Evolutionary conservation across 2,113 vertebrate genomes (phyloP), one percentile per base, ranked within the genome.

Genomic region (Neofelis nebulosa): DNA sequence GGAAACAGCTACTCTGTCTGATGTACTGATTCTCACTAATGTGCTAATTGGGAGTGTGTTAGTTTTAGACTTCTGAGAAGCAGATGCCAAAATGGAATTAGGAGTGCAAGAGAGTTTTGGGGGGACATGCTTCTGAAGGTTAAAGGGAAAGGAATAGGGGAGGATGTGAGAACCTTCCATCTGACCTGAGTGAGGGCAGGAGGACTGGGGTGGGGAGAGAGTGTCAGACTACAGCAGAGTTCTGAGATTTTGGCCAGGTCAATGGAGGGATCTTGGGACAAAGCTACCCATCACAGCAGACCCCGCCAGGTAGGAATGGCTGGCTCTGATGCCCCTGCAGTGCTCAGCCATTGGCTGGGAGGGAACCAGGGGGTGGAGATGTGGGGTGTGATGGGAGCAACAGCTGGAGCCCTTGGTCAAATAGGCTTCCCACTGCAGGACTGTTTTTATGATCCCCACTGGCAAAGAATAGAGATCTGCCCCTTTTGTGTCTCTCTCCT

Each of bases 31-130:
- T 93, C 45, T 95, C 2, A 57, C 33, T 36, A 18, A 80, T 2
- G 33, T 61, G 50, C 63, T 69, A 19, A 38, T 33, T 31, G 19
- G 33, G 8, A 41, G 15, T 41, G 71, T 92, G 74, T 52, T 61
- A 33, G 33, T 61, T 90, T 90, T 76, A 87, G 74, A 45, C 33
- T 36, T 87, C 45, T n/a, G 38, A 82, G 81, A 91, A 84, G 48
- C 55, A 73, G 85, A 76, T 52, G 73, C 73, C 5, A 38, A 78
- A 76, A 38, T 15, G 63, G 80, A 19, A 82, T 21, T 52, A 84
- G 89, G 31, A 27, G 4, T 16, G 5, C 16, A 16, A 21, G 50
- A 80, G 13, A 38, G 7, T 52, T 18, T 15, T 1, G 21, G 66
- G 6, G 31, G 29, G 2, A 31, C 12, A 52, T 48, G 65, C 73